These are phyloP conservation scores for Leucosticte australis DNA, from an alignment of 2,113 vertebrate genomes.

Conservation along the genomic window DNA sequence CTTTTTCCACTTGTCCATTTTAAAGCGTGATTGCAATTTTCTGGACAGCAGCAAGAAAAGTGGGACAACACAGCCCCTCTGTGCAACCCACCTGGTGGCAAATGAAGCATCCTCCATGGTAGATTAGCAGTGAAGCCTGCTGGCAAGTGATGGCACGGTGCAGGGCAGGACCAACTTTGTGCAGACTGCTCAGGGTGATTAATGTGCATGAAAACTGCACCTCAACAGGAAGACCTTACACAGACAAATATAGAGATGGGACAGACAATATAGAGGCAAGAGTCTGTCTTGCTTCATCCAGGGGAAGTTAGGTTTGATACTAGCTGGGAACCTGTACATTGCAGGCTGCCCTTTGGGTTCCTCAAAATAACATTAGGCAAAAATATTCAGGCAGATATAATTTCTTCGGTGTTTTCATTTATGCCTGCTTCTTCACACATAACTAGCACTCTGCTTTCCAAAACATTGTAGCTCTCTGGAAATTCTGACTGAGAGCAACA, in stretches of 20 bases:
- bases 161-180: not conserved
- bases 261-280: not conserved
- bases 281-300: not conserved
- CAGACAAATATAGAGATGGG: accelerated
- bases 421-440: not conserved
- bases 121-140: not conserved
- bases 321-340: not conserved
- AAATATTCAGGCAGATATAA: not conserved
- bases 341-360: not conserved
- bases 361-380: not conserved
- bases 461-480: not conserved
- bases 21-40: conserved; percentile 39
- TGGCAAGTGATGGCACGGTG: not conserved
- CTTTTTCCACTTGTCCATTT: conserved; percentile 13
- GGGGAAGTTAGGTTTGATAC: not conserved
- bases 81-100: conserved; percentile 28
- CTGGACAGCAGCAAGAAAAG: conserved; percentile 34
- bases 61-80: conserved; percentile 12
- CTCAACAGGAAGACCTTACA: not conserved
- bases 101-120: conserved; percentile 19
- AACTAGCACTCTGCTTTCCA: not conserved
- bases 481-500: not conserved
- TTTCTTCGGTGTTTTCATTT: not conserved
- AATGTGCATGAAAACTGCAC: not conserved
- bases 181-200: not conserved